A percentile compares a stretch with the other conserved stretches of the same genome.
Conservation (phyloP, 1,140 invertebrate species). For the Cepaea nemoralis region DNA sequence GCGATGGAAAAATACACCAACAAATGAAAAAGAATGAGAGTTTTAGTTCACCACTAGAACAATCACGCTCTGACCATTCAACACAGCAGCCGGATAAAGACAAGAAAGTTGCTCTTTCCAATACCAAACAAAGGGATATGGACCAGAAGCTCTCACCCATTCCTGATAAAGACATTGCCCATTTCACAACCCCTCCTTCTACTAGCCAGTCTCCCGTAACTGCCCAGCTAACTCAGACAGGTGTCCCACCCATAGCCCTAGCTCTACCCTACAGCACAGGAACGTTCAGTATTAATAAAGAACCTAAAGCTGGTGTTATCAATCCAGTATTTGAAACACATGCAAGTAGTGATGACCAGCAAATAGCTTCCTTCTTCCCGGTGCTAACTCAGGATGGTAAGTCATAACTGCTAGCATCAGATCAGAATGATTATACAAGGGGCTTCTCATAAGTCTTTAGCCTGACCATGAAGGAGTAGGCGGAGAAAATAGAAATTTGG, state of each 20-base stretch:
- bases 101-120: neutral
- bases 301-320: neutral
- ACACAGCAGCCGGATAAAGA: neutral
- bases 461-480: no score
- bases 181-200: neutral
- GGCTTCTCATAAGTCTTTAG: no score
- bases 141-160: neutral
- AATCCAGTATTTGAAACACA: conserved; percentile 7
- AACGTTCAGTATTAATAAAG: neutral
- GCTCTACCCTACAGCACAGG: conserved; percentile 12
- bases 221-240: conserved; percentile 10
- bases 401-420: no score
- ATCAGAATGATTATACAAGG: no score
- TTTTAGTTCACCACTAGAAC: neutral
- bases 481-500: no score
- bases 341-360: no score
- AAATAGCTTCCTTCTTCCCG: no score
- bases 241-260: conserved; percentile 14
- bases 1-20: neutral
- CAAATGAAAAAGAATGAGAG: neutral
- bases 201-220: no score
- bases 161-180: neutral
- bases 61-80: neutral
- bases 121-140: neutral
- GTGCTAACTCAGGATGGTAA: no score